phyloP scores from a whole-genome alignment of 2,113 vertebrate genomes.

The Gobiocypris rarus region DNA sequence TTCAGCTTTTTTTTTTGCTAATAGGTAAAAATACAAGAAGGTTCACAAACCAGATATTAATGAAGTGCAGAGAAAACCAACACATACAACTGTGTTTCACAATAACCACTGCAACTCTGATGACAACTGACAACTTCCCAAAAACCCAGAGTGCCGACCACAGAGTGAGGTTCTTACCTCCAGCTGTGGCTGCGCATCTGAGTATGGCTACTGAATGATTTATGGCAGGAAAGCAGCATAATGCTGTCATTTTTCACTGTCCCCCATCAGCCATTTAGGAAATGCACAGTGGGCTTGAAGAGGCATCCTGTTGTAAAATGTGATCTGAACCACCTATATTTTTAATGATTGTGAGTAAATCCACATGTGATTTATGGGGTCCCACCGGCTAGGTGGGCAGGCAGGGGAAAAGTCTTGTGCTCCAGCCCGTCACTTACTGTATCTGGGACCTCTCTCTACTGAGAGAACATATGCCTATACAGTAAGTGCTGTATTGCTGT shows the following conservation, averaged over 20 bases:
- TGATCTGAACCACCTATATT: slow-evolving; percentile 65
- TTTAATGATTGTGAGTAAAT: slow-evolving; percentile 71
- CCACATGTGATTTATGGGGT: slow-evolving; percentile 64
- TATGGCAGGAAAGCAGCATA: slow-evolving; percentile 61
- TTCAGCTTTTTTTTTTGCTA: too few species aligned
- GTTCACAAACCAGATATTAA: too few species aligned
- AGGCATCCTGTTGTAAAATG: slow-evolving; percentile 63
- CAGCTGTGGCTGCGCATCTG: slow-evolving; percentile 57
- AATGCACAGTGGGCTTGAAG: slow-evolving; percentile 40
- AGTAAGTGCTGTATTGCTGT: not conserved
- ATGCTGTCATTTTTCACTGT: slow-evolving; percentile 68
- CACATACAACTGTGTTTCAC: not conserved
- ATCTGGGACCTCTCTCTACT: not conserved
- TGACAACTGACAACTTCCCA: not conserved
- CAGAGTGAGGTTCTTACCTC: not conserved
- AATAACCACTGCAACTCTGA: not conserved
- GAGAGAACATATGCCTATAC: not conserved
- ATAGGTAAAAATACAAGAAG: too few species aligned
- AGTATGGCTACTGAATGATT: slow-evolving; percentile 67
- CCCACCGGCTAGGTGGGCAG: slow-evolving; percentile 36
- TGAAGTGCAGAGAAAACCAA: too few species aligned
- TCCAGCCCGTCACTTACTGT: slow-evolving; percentile 19
- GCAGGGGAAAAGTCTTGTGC: slow-evolving; percentile 26
- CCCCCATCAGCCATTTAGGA: slow-evolving; percentile 55
- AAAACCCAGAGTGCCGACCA: not conserved